phyloP scores from a whole-genome alignment of 2,113 vertebrate genomes.

The Siphamia tubifer region DNA sequence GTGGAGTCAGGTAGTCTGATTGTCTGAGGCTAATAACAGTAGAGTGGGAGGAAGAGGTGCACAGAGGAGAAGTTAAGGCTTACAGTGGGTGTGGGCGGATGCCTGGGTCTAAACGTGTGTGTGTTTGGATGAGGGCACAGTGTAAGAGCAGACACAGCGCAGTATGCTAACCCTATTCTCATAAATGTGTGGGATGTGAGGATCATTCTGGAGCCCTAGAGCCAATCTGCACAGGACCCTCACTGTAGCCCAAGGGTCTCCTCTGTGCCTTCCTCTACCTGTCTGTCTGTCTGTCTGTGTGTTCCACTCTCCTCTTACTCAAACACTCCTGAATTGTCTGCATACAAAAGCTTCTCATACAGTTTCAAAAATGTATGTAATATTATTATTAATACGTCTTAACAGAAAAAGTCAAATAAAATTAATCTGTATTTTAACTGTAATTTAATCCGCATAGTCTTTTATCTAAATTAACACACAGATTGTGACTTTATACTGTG shows the following conservation, averaged over 20 bases:
- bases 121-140: conserved; percentile 21
- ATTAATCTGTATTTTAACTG: background rate
- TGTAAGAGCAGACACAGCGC: conserved; percentile 46
- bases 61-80: conserved; percentile 52
- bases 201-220: conserved; percentile 39
- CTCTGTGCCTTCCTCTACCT: conserved; percentile 43
- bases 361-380: background rate
- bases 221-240: conserved; percentile 54
- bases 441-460: too few relatives aligned
- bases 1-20: conserved; percentile 63
- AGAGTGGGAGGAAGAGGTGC: conserved; percentile 71
- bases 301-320: conserved; percentile 30
- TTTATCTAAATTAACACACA: background rate
- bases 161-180: conserved; percentile 40
- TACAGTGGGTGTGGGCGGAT: conserved; percentile 54
- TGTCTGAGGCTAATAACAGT: conserved; percentile 68
- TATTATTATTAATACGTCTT: background rate
- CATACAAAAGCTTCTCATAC: conserved; percentile 3
- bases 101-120: conserved; percentile 35
- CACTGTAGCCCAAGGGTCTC: conserved; percentile 55
- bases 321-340: conserved; percentile 20
- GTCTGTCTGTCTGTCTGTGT: conserved; percentile 51
- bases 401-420: background rate
- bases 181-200: conserved; percentile 64
- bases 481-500: background rate